Base-by-base conservation (phyloP, 2,797 vertebrate genomes). In the Cetoscarus ocellatus region DNA sequence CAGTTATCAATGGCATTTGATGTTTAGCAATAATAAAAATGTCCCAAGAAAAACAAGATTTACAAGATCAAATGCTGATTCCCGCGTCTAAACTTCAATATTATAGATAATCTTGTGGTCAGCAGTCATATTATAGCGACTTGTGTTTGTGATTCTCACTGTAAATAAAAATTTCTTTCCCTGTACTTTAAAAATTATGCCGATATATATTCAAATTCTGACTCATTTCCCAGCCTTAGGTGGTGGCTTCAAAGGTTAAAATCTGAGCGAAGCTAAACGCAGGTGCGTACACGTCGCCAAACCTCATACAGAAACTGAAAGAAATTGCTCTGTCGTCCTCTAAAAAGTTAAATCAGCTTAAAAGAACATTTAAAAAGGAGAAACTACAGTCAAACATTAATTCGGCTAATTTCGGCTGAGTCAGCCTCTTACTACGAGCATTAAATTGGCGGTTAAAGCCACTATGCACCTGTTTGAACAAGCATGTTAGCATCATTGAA, bases 391-490 rank as follows among this genome's bases (percentile, higher is more conserved):
- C 4, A 1, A 4, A 10, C 1, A 50, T 0, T 3, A 8, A 50
- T 58, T 78, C 67, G 73, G 77, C 61, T 45, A 13, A 56, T 0
- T 73, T 70, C 82, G 68, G 78, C 65, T 61, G 0, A 0, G 3
- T 8, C 0, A 1, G 0, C 7, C 1, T 50, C 0, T 45, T 49
- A 1, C 1, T 1, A n/a, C 13, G 0, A 44, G 0, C 35, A 8
- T 14, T 44, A 15, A n/a, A 15, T 34, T 48, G 8, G 62, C 18
- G 57, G 7, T 59, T 39, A 19, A 65, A 57, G 0, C 0, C 56
- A 14, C 10, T 19, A 44, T 75, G 58, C 85, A 87, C 85, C 85
- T 90, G 86, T 68, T 36, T 1, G 40, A 3, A 34, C 10, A 5
- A 40, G 58, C 61, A 10, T 34, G 54, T 50, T 66, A 45, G 73